These are phyloP conservation scores for Meta bourneti DNA, from an alignment of 2,888 invertebrate species.

Conservation along the genomic window DNA sequence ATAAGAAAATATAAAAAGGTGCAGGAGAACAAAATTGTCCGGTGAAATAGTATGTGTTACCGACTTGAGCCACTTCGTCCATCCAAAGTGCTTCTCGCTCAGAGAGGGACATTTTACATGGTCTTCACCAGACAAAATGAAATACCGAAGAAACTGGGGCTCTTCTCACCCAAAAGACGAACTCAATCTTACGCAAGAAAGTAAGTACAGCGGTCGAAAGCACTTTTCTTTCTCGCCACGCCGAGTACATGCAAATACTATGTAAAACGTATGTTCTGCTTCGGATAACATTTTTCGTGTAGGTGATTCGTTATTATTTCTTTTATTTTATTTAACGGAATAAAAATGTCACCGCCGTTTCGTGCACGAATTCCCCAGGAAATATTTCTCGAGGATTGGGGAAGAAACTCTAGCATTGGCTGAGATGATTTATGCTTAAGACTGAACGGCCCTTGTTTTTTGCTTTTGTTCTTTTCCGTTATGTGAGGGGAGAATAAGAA, in stretches of 20 bases:
- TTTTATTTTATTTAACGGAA: constrained; percentile 38
- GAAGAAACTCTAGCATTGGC: constrained; percentile 27
- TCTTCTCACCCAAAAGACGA: constrained; percentile 12
- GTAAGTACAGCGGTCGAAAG: neutral
- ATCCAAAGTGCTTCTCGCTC: neutral
- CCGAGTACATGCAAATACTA: constrained; percentile 30
- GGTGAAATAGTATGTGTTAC: neutral
- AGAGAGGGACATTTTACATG: neutral
- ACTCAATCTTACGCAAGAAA: constrained; percentile 8
- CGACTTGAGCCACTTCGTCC: neutral
- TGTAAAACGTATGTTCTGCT: constrained; percentile 38
- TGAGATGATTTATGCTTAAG: neutral
- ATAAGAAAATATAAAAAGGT: neutral
- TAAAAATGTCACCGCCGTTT: constrained; percentile 40
- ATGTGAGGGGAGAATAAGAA: neutral
- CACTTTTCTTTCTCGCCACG: constrained; percentile 3
- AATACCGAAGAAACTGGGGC: neutral
- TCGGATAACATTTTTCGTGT: constrained; percentile 32
- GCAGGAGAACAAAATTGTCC: too few species aligned
- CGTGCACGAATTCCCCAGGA: constrained; percentile 25
- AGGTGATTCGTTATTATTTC: constrained; percentile 20
- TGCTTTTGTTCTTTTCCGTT: neutral
- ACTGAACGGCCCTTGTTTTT: neutral
- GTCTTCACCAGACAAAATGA: neutral
- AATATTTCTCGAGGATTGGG: constrained; percentile 16